Percentiles rank a stretch among this genome's conserved stretches.
Conservation (phyloP, 1,140 invertebrate genomes). For the Hermetia illucens region DNA sequence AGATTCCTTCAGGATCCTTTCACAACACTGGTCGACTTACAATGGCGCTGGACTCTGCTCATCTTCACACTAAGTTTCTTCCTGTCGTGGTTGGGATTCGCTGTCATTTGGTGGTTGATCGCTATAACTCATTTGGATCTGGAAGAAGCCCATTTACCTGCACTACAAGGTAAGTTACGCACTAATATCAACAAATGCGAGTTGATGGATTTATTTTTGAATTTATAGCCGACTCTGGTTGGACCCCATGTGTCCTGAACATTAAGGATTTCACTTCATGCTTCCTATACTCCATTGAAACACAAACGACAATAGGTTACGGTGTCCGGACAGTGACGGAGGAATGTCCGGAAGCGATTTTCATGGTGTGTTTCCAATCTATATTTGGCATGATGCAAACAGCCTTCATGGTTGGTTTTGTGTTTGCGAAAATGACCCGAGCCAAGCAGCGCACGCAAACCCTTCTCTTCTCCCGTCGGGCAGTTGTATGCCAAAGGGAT, state of each 20-base stretch:
- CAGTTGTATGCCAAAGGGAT: constrained; percentile 69
- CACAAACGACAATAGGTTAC: constrained; percentile 47
- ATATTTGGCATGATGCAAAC: constrained; percentile 60
- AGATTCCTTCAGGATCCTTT: constrained; percentile 77
- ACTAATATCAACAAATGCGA: no score
- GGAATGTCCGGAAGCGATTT: constrained; percentile 72
- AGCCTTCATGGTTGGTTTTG: constrained; percentile 65
- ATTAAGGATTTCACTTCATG: constrained; percentile 41
- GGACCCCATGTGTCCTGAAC: constrained; percentile 37
- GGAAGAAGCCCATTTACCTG: constrained; percentile 52
- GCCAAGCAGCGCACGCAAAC: constrained; percentile 84
- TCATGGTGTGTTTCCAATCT: constrained; percentile 74
- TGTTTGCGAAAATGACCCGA: constrained; percentile 64
- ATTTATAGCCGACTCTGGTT: constrained; percentile 11
- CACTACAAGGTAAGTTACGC: constrained; percentile 36
- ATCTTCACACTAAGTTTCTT: constrained; percentile 86
- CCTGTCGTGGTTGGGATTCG: constrained; percentile 84
- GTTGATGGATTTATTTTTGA: no score
- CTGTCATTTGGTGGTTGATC: constrained; percentile 86
- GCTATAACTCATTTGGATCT: constrained; percentile 86
- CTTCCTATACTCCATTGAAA: constrained; percentile 48
- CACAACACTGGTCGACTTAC: constrained; percentile 73
- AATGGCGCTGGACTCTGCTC: constrained; percentile 93
- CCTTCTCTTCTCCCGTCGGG: constrained; percentile 76
- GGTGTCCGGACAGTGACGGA: constrained; percentile 58